A percentile compares a stretch with the other conserved stretches of the same genome.
Evolutionary conservation across 2,113 vertebrate species (phyloP).

Genomic region (Trichechus manatus): DNA sequence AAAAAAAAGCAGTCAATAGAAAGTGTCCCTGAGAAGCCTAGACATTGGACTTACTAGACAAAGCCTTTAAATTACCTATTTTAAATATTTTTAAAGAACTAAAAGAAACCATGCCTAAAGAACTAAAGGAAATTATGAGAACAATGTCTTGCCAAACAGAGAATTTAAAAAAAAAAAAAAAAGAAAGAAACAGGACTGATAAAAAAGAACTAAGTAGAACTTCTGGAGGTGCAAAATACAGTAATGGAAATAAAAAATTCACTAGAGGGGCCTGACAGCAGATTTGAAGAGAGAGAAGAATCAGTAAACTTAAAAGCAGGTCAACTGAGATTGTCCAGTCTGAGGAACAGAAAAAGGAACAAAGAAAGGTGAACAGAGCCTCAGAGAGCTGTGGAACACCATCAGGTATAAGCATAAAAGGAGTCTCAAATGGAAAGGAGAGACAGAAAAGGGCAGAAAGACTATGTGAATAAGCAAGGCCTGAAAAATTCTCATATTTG

Average conservation of each 20-base stretch:
- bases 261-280: background rate
- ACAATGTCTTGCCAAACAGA: background rate
- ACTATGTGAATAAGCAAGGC: constrained; percentile 18
- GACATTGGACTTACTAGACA: background rate
- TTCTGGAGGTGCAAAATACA: too few relatives aligned
- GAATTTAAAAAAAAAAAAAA: background rate
- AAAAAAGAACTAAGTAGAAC: too few relatives aligned
- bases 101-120: background rate
- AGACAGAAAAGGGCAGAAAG: background rate
- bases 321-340: background rate
- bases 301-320: background rate
- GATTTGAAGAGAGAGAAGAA: background rate
- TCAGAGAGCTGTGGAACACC: background rate
- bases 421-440: background rate
- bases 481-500: background rate
- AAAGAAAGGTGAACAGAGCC: background rate
- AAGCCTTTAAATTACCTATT: too few relatives aligned
- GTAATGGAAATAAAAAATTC: background rate
- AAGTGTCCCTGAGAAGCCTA: background rate
- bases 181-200: background rate
- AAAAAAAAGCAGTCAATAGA: background rate
- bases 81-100: too few relatives aligned
- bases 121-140: constrained; percentile 26
- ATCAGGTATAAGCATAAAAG: background rate
- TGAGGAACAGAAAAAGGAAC: constrained; percentile 6